These are phyloP conservation scores for Falco rusticolus DNA, from an alignment of 2,797 vertebrate genomes.

Conservation along the genomic window DNA sequence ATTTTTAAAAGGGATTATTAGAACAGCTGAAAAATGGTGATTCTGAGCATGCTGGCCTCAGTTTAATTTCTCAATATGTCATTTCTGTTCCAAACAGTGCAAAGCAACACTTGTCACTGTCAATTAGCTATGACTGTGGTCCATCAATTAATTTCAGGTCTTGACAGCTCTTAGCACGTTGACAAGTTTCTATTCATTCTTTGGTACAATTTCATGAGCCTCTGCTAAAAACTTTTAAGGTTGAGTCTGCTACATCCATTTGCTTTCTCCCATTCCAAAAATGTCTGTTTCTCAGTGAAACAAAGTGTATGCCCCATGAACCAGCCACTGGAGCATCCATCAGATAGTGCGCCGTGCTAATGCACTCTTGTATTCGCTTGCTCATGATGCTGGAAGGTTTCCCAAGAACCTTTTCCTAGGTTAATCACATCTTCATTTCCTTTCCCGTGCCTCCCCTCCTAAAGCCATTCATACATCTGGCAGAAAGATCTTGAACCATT, in stretches of 20 bases:
- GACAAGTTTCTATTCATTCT: not conserved
- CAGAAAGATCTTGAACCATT: slow-evolving; percentile 50
- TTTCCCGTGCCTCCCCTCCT: slow-evolving; percentile 5
- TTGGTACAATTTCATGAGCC: not conserved
- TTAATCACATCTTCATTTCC: slow-evolving; percentile 54
- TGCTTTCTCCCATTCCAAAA: not conserved
- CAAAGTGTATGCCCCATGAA: not conserved
- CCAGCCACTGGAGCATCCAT: not conserved
- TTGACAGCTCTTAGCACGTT: not conserved
- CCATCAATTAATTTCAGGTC: not conserved
- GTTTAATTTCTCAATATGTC: slow-evolving; percentile 19
- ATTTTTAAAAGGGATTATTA: slow-evolving; percentile 2
- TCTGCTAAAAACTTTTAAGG: slow-evolving; percentile 22
- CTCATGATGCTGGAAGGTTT: slow-evolving; percentile 26
- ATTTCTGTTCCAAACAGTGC: slow-evolving; percentile 20
- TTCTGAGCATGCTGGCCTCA: not conserved
- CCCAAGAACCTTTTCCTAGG: slow-evolving; percentile 54
- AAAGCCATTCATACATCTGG: slow-evolving; percentile 39
- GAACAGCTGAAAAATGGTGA: not conserved
- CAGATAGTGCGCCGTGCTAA: not conserved
- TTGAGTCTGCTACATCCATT: slow-evolving; percentile 42
- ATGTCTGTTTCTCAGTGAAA: slow-evolving; percentile 15
- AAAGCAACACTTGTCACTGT: slow-evolving; percentile 28
- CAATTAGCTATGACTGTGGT: slow-evolving; percentile 36
- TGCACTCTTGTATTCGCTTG: not conserved